Conservation (phyloP, 2,113 vertebrate species). For the Misgurnus mizolepis region DNA sequence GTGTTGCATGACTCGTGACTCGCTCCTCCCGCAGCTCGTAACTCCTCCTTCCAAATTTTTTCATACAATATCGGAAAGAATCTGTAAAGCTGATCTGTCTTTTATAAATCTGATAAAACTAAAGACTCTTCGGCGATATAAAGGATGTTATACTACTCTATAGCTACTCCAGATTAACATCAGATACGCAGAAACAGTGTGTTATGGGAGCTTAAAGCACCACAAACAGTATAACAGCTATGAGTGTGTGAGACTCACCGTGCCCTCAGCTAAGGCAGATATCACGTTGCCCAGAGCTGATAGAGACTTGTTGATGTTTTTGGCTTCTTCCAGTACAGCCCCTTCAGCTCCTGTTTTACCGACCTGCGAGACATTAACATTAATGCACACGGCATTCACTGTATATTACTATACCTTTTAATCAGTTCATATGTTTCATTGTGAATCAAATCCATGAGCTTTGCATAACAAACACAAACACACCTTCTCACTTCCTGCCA, state of each 20-base stretch:
- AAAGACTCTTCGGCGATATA: not conserved
- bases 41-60: no score
- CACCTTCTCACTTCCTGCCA: conserved; percentile 98
- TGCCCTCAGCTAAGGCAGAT: conserved; percentile 93
- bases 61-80: no score
- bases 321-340: conserved; percentile 93
- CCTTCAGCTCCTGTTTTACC: conserved; percentile 99
- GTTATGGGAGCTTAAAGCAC: not conserved
- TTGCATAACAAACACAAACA: not conserved
- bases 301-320: conserved; percentile 98
- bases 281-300: conserved; percentile 97
- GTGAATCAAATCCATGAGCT: no score
- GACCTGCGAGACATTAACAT: conserved; percentile 74
- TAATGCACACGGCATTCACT: not conserved
- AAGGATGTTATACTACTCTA: no score
- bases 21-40: no score
- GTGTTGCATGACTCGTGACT: no score
- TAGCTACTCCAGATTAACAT: no score
- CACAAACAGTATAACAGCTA: not conserved
- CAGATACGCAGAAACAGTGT: no score
- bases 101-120: not conserved
- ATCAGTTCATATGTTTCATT: no score
- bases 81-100: no score
- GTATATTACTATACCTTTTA: not conserved
- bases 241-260: conserved; percentile 73